Evolutionary conservation across 2,113 vertebrate species (phyloP).

Genomic region (Sinocyclocheilus grahami): DNA sequence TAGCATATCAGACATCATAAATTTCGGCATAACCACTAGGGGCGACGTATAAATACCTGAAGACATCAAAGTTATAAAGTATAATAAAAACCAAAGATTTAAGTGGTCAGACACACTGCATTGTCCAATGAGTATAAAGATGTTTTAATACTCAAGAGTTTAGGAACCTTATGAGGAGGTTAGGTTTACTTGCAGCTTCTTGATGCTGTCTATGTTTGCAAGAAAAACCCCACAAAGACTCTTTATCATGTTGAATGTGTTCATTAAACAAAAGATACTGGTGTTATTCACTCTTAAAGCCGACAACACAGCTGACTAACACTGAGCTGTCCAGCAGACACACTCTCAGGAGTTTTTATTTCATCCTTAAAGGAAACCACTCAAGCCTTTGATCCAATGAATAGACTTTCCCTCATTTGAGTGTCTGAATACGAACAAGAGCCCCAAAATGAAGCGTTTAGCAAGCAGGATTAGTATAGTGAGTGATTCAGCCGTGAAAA

Average conservation of each 20-base stretch:
- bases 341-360: conserved; percentile 19
- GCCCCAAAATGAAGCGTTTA: conserved; percentile 24
- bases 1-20: not conserved
- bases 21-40: not conserved
- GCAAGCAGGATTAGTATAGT: conserved; percentile 24
- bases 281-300: conserved; percentile 23
- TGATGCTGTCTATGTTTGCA: conserved; percentile 2
- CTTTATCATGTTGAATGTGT: conserved; percentile 22
- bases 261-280: conserved; percentile 22
- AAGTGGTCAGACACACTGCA: too few relatives aligned
- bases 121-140: not conserved
- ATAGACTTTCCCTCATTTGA: conserved; percentile 19
- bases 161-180: not conserved
- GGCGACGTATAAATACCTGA: not conserved
- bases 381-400: conserved; percentile 32
- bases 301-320: conserved; percentile 14
- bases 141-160: not conserved
- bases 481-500: conserved; percentile 26
- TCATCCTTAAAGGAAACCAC: conserved; percentile 11
- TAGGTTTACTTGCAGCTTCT: conserved; percentile 11
- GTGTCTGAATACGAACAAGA: conserved; percentile 29
- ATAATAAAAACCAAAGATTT: not conserved
- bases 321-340: conserved; percentile 29
- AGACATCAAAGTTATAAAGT: not conserved
- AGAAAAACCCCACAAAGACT: conserved; percentile 13